These are phyloP conservation scores for Vidua macroura DNA, from an alignment of 2,113 vertebrate genomes.

Conservation along the genomic window DNA sequence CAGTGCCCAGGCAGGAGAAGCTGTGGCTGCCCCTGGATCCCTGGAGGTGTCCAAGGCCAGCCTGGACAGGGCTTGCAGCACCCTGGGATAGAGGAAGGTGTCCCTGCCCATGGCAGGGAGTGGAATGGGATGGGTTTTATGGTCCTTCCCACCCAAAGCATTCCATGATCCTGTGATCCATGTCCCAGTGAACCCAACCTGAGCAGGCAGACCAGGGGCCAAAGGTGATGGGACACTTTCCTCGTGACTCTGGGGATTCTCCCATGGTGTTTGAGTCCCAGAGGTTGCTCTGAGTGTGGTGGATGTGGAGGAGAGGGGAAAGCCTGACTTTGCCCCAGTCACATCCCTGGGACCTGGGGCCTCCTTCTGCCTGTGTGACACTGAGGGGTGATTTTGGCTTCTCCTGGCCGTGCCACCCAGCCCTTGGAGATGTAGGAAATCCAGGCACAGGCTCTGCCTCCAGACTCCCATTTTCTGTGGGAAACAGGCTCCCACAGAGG, in stretches of 20 bases:
- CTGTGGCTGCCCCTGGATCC: background rate
- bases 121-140: background rate
- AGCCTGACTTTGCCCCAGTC: too few species aligned
- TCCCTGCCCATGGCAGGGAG: background rate
- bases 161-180: background rate
- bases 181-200: background rate
- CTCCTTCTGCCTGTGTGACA: background rate
- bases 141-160: background rate
- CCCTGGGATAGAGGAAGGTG: fast-evolving
- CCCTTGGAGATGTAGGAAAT: background rate
- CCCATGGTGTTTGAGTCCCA: background rate
- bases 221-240: too few species aligned
- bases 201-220: background rate
- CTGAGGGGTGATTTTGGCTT: background rate
- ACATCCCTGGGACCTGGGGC: background rate
- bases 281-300: background rate
- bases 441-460: background rate
- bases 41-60: background rate
- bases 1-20: background rate
- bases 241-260: background rate
- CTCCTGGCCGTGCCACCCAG: background rate
- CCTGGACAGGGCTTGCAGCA: background rate
- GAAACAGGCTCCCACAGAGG: background rate
- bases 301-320: background rate
- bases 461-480: background rate